Base-by-base conservation (phyloP, 1,140 invertebrate species). In the Samia ricini region DNA sequence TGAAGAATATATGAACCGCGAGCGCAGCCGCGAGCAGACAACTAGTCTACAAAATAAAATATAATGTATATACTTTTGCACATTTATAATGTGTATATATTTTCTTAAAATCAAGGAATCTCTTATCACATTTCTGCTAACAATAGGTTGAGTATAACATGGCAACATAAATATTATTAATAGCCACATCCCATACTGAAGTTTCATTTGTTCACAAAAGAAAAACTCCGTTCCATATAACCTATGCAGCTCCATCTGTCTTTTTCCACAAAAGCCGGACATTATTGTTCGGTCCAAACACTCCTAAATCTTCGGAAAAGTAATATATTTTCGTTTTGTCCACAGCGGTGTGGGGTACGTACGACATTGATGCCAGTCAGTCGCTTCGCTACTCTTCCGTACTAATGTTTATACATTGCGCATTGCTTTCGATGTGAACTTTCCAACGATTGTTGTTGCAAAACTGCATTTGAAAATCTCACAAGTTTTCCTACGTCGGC, bases 211-310 rank as follows among this genome's bases (percentile, higher is more conserved):
- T 72, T 74, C 72, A 88, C 81, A 85, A 86, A 88, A 84, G 86
- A 82, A 89, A 85, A 87, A 83, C 84, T 79, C 74, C 68, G 79
- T 76, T 79, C 69, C 76, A 76, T 82, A 79, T 86, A 89, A 85
- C 75, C 85, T 88, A 85, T 89, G 87, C 85, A 89, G 80, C 76
- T 85, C 86, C 86, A 91, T 91, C 81, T 91, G 88, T 91, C 90
- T 90, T 87, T 88, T 85, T 89, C 87, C 85, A 91, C 89, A 91
- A 91, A 91, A 91, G 90, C 89, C 81, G 88, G 90, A 91, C 90
- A 91, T 91, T 91, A 91, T 91, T 91, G 90, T 90, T 89, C 87
- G 90, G 89, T 91, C 90, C 88, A 91, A 91, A 91, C 87, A 89
- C 88, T 87, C 85, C 81, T 91, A 91, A 91, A 91, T 91, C 89